Base-by-base conservation (phyloP, 2,888 invertebrate genomes). In the Melipona beecheii region DNA sequence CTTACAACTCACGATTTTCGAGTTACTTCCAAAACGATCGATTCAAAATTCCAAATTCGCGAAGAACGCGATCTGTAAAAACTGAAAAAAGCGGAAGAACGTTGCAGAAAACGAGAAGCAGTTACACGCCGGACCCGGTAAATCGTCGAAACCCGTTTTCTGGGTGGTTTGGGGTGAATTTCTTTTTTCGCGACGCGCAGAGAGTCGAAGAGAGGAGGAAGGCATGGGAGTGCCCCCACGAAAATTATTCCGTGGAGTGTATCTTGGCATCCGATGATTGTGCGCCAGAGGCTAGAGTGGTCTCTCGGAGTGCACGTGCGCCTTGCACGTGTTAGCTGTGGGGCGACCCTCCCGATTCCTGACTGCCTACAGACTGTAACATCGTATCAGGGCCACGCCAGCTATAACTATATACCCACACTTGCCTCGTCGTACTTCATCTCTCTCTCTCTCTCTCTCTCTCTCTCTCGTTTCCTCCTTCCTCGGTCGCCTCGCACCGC, bases 191-290 rank as follows among this genome's bases (percentile, higher is more conserved):
- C 81, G 65, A 50, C n/a, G 27, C 60, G 49, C 65, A 13, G 50
- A 19, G 43, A 64, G 84, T 60, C 74, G 72, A 56, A 75, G 73
- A 43, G 43, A 9, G 9, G 72, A 79, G 81, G 84, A 84, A 87
- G 86, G 84, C 80, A 85, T 80, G 90, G 90, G 90, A 90, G 90
- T 86, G 90, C 85, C 89, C 43, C 83, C 80, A 86, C 92, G 91
- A 93, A 93, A 93, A 93, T 93, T 93, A 92, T 93, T 92, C 91
- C 91, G 90, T 90, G 89, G 93, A 93, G 93, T 93, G 92, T 93
- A 93, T 93, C 93, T 93, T 93, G 93, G 93, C 93, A 93, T 93
- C 93, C 93, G 91, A 93, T 93, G 93, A 93, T 93, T 93, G 93
- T 91, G 90, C 91, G 93, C 93, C 93, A 90, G 92, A 93, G 93